Base-by-base conservation (phyloP, 2,888 invertebrate genomes). In the Thymelicus lineola region DNA sequence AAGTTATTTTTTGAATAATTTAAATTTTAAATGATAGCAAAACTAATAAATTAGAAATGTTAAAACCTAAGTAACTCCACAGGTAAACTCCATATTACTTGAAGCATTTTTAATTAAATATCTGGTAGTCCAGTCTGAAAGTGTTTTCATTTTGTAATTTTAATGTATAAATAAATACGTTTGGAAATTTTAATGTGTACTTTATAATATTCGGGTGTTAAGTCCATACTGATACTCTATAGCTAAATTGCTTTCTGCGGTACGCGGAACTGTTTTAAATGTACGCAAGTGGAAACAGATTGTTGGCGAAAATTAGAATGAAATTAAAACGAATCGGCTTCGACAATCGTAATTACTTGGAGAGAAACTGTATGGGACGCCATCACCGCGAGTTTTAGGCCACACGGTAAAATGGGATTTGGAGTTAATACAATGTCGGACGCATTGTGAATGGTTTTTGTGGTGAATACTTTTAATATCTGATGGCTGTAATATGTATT, bases 271-370 rank as follows among this genome's bases (percentile, higher is more conserved):
- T 42, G 50, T 50, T 63, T 69, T 58, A 69, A 69, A 69, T 58
- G 58, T 42, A 59, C 38, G 57, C 48, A 20, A 59, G n/a, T 50
- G 58, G 42, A 63, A 69, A 63, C 57, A 63, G 57, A 63, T 58
- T 63, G 63, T 28, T 63, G 48, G 58, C 63, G 69, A 59, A 63
- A 58, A 69, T 69, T 69, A 69, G 58, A 69, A 58, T 15, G 46
- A 58, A 63, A 69, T 69, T 63, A 63, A 69, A 69, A 69, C 15
- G 69, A 69, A 63, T 69, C 53, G 58, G 48, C 63, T 63, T 58
- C 63, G n/a, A 58, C 69, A 15, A 50, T 63, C 17, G 63, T 62
- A 63, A 69, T 69, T 69, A 69, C 58, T 69, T 62, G n/a, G 58
- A 48, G 69, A 58, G 69, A 58, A 42, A 69, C 46, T 69, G 57